Base-by-base conservation (phyloP, 2,888 invertebrate species). In the Agrochola macilenta region DNA sequence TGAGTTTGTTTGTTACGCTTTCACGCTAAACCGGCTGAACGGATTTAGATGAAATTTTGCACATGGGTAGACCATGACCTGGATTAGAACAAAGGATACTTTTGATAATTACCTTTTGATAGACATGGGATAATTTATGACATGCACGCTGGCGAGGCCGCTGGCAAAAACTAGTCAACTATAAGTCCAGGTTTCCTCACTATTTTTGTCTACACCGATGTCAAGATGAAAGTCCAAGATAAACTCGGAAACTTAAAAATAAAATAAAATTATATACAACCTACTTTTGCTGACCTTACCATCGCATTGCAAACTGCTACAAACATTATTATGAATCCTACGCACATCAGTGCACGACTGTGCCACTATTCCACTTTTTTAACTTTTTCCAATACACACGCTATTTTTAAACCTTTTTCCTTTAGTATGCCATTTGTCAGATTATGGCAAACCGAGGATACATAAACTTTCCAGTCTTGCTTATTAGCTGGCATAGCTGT, bases 281-380 rank as follows among this genome's bases (percentile, higher is more conserved):
- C 14, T 39, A 61, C 54, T 80, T 73, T 63, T 83, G 68, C 85
- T 49, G 26, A 76, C 85, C 5, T 3, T 88, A 79, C 84, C 3
- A 4, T 49, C 12, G 58, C 86, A 81, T 78, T 87, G 82, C 77
- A 73, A 74, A 64, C 72, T n/a, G 72, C 52, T 49, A 66, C 75
- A 60, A 76, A 83, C 76, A 79, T 77, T 83, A 86, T 84, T 87
- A 82, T 74, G 79, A 79, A 70, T 81, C 76, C 84, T 78, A 84
- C 84, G 85, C 82, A 87, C 57, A 79, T 76, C 14, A 74, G 71
- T 57, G 30, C 80, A n/a, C 72, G 54, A 39, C 58, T 65, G 70
- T 69, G 35, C 73, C 26, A 49, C 26, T 61, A 58, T 68, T 20
- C 26, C n/a, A 73, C 72, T 83, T 84, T 84, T 88, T 82, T 70